Evolutionary conservation across 2,888 invertebrate genomes (phyloP).

Genomic region (Pachycephus smyrnensis): DNA sequence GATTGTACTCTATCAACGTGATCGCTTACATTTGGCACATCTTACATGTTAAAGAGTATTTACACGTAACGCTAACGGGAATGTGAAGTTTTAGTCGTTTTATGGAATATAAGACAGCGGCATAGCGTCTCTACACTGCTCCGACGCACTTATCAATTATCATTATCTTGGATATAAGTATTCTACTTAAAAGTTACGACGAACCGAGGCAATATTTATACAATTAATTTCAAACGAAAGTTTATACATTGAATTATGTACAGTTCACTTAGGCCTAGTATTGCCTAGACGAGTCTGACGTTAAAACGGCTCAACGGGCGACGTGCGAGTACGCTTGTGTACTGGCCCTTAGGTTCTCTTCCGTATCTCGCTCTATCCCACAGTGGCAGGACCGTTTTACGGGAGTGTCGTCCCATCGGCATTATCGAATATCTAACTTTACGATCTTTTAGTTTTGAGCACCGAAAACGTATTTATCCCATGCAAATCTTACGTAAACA

Average conservation of each 20-base stretch:
- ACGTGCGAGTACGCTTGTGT: neutral
- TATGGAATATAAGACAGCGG: neutral
- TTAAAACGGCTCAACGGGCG: neutral
- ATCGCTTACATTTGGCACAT: neutral
- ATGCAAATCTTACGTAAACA: constrained; percentile 39
- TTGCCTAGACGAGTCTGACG: neutral
- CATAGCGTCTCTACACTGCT: neutral
- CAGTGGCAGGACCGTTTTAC: neutral
- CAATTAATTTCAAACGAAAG: constrained; percentile 46
- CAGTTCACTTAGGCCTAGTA: constrained; percentile 36
- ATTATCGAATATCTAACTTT: neutral
- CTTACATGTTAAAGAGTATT: neutral
- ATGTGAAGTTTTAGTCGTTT: neutral
- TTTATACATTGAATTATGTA: constrained; percentile 62
- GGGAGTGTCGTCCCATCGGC: neutral
- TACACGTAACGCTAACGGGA: neutral
- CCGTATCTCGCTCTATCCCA: neutral
- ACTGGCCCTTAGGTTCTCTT: neutral
- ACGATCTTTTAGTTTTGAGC: constrained; percentile 34
- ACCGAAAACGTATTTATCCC: constrained; percentile 34
- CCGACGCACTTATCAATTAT: neutral
- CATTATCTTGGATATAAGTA: neutral
- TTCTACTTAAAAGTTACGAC: neutral
- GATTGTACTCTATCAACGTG: neutral
- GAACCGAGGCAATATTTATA: constrained; percentile 44